Evolutionary conservation across 1,140 invertebrate species (phyloP).

Genomic region (Zaprionus kolodkinae): DNA sequence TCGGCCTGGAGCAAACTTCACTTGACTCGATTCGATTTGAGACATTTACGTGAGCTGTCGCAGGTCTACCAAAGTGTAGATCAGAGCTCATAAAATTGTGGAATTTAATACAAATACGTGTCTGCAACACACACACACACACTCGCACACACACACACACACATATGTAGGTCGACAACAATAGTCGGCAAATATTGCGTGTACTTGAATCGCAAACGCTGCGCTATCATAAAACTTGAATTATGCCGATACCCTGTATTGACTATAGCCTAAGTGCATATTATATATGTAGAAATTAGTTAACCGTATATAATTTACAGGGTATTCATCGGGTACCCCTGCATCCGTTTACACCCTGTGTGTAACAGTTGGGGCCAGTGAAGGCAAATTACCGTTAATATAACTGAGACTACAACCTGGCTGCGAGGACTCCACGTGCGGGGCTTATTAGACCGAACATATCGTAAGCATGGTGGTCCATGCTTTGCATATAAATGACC

Average conservation of each 20-base stretch:
- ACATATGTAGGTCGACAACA: neutral
- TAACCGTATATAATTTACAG: neutral
- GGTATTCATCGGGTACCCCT: neutral
- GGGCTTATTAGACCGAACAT: conserved; percentile 70
- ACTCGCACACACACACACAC: neutral
- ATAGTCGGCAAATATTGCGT: conserved; percentile 20
- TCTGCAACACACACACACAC: neutral
- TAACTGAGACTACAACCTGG: conserved; percentile 36
- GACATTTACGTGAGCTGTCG: conserved; percentile 41
- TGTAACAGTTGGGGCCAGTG: conserved; percentile 21
- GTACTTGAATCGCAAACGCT: neutral
- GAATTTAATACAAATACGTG: conserved; percentile 24
- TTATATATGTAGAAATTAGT: neutral
- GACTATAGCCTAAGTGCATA: neutral
- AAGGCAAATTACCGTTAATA: conserved; percentile 48
- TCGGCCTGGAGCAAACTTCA: neutral
- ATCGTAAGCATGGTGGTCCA: conserved; percentile 64
- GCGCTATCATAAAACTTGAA: conserved; percentile 16
- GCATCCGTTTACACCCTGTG: neutral
- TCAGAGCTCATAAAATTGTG: conserved; percentile 28
- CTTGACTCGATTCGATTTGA: conserved; percentile 13
- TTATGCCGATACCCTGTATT: conserved; percentile 15
- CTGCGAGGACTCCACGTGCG: conserved; percentile 45
- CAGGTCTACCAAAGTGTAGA: conserved; percentile 16
- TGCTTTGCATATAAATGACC: conserved; percentile 80